Evolutionary conservation across 2,113 vertebrate species (phyloP).

Genomic region (Orientallactaga bullata): DNA sequence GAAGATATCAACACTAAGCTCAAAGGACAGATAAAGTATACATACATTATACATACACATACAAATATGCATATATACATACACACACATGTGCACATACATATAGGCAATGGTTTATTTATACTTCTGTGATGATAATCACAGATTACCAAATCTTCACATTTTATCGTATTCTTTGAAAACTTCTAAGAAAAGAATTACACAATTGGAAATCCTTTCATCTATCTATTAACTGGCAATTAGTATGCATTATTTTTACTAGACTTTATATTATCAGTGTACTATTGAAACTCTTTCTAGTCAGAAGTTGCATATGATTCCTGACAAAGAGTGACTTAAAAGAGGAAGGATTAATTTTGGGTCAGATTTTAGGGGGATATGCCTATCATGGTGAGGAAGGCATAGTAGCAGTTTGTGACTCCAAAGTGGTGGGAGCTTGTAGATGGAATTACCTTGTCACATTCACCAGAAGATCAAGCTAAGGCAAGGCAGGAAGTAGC

Average conservation of each 20-base stretch:
- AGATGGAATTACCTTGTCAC: too few relatives aligned
- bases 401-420: background rate
- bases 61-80: too few relatives aligned
- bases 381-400: too few relatives aligned
- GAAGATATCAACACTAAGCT: background rate
- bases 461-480: too few relatives aligned
- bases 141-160: background rate
- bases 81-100: too few relatives aligned
- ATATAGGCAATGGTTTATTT: background rate
- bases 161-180: background rate
- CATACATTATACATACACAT: background rate
- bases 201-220: background rate
- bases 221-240: background rate
- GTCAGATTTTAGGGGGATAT: background rate
- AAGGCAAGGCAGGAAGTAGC: too few relatives aligned
- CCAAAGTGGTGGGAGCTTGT: background rate
- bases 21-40: background rate
- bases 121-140: background rate
- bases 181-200: background rate
- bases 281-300: background rate
- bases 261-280: background rate
- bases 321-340: background rate
- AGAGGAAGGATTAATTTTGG: background rate
- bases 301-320: background rate
- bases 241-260: background rate